These are phyloP conservation scores for Ophraella communa DNA, from an alignment of 2,888 invertebrate genomes.

Conservation along the genomic window DNA sequence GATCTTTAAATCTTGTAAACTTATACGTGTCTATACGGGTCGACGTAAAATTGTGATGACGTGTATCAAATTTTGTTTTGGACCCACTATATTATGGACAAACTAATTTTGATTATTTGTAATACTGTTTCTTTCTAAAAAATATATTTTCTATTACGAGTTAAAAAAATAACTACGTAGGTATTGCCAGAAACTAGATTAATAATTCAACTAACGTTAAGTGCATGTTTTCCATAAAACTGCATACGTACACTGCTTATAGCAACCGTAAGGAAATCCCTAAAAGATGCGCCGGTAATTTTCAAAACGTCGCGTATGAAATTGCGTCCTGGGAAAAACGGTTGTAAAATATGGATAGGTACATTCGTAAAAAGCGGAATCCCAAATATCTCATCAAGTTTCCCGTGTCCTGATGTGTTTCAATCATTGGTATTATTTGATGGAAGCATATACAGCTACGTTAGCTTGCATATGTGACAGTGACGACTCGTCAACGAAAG, in stretches of 20 bases:
- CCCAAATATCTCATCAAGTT: slow-evolving; percentile 55
- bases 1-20: too few relatives aligned
- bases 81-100: too few relatives aligned
- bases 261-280: slow-evolving; percentile 30
- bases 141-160: too few relatives aligned
- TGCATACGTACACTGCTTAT: slow-evolving; percentile 23
- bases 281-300: slow-evolving; percentile 33
- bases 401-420: slow-evolving; percentile 50
- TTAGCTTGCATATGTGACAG: slow-evolving; percentile 22
- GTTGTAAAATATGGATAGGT: slow-evolving; percentile 54
- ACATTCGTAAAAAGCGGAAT: slow-evolving; percentile 56
- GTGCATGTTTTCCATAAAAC: slow-evolving; percentile 31
- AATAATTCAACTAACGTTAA: slow-evolving; percentile 27
- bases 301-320: slow-evolving; percentile 34
- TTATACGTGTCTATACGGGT: too few relatives aligned
- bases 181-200: slow-evolving; percentile 21
- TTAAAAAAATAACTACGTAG: too few relatives aligned
- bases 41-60: too few relatives aligned
- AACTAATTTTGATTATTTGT: too few relatives aligned
- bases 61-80: too few relatives aligned
- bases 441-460: slow-evolving; percentile 21
- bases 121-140: too few relatives aligned
- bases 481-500: slow-evolving; percentile 27
- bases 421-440: slow-evolving; percentile 54
- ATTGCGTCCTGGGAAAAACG: slow-evolving; percentile 33